phyloP scores from a whole-genome alignment of 2,888 invertebrate genomes.

The Brachynemurus nebulosus region DNA sequence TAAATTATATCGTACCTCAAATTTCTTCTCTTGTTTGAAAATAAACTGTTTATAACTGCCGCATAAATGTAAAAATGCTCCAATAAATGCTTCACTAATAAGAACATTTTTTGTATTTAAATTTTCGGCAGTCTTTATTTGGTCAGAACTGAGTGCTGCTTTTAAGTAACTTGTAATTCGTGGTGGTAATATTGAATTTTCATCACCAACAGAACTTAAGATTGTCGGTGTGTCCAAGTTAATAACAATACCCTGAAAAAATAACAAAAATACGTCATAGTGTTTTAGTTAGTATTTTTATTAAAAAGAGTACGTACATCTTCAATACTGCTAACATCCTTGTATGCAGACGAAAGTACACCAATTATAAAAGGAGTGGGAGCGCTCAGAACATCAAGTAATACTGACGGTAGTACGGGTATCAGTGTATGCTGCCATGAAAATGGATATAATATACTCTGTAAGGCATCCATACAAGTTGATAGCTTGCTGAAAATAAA shows the following conservation, averaged over 20 bases:
- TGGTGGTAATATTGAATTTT: slow-evolving; percentile 57
- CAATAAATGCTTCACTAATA: slow-evolving; percentile 63
- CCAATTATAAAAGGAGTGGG: slow-evolving; percentile 70
- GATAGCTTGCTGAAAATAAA: slow-evolving; percentile 45
- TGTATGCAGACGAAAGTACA: slow-evolving; percentile 36
- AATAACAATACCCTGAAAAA: slow-evolving; percentile 53
- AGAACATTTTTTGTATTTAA: slow-evolving; percentile 51
- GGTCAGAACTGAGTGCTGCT: slow-evolving; percentile 37
- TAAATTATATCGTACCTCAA: slow-evolving; percentile 1
- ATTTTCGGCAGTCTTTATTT: slow-evolving; percentile 30
- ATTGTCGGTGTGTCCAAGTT: slow-evolving; percentile 54
- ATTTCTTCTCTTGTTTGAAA: slow-evolving; percentile 14
- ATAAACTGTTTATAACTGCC: slow-evolving; percentile 53
- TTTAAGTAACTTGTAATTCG: slow-evolving; percentile 53
- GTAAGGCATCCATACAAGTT: slow-evolving; percentile 60
- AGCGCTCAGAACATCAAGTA: slow-evolving; percentile 53
- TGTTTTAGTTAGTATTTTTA: slow-evolving; percentile 5
- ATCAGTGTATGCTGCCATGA: slow-evolving; percentile 75
- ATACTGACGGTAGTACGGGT: slow-evolving; percentile 53
- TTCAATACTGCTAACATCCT: slow-evolving; percentile 34
- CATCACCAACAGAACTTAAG: slow-evolving; percentile 57
- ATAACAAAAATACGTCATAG: slow-evolving; percentile 9
- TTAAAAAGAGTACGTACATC: slow-evolving; percentile 32
- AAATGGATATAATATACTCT: slow-evolving; percentile 64
- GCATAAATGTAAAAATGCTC: slow-evolving; percentile 63